phyloP scores from a whole-genome alignment of 2,888 invertebrate species.

The Eristalis tenax region DNA sequence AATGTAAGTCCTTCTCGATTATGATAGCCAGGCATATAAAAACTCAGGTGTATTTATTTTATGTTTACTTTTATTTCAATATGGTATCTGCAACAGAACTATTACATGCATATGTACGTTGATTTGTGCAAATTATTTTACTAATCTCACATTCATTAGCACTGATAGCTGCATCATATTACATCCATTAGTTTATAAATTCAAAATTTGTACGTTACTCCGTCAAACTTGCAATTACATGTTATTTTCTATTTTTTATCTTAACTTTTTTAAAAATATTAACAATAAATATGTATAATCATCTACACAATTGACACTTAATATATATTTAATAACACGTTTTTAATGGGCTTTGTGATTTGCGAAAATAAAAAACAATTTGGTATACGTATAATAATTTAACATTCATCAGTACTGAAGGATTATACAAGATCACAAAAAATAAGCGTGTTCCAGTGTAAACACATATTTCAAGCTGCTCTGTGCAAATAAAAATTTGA shows the following conservation, averaged over 20 bases:
- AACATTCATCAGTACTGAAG: neutral
- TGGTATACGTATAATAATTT: constrained; percentile 15
- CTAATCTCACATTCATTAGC: constrained; percentile 23
- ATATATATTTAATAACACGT: constrained; percentile 19
- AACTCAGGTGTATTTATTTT: neutral
- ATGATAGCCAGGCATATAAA: no score
- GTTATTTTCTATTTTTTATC: constrained; percentile 6
- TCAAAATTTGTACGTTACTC: constrained; percentile 54
- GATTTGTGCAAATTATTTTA: constrained; percentile 35
- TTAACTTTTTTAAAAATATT: constrained; percentile 3
- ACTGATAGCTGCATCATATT: constrained; percentile 11
- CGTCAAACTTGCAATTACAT: constrained; percentile 38
- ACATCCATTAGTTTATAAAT: constrained; percentile 30
- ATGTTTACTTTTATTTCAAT: constrained; percentile 44
- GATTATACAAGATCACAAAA: constrained; percentile 31
- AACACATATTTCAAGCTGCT: constrained; percentile 24
- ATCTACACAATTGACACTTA: constrained; percentile 69
- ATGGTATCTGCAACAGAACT: constrained; percentile 33
- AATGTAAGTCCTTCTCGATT: no score
- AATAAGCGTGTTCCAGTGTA: constrained; percentile 47
- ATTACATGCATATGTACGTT: constrained; percentile 2
- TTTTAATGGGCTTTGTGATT: constrained; percentile 12
- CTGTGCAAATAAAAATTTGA: constrained; percentile 38
- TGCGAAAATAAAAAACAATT: constrained; percentile 34
- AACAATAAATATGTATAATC: constrained; percentile 52